A percentile compares a stretch with the other conserved stretches of the same genome.
These are phyloP conservation scores for Etheostoma cragini DNA, from an alignment of 2,113 vertebrate species.

Conservation along the genomic window DNA sequence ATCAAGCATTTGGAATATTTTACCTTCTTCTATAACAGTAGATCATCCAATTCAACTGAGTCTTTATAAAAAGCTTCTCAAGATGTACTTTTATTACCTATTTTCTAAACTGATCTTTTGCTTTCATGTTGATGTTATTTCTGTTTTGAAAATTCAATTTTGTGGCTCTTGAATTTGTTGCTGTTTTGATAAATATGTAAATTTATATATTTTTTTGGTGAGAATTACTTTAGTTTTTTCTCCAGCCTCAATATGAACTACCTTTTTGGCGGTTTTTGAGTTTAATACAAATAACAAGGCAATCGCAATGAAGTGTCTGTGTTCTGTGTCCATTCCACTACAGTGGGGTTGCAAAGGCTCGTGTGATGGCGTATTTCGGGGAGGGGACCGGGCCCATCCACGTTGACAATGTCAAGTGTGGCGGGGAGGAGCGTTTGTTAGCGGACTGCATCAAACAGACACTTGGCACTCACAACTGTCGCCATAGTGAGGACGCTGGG, in stretches of 20 bases:
- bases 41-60: background rate
- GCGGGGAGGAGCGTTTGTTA: slow-evolving; percentile 88
- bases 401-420: slow-evolving; percentile 92
- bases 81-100: background rate
- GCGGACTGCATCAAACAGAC: slow-evolving; percentile 94
- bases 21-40: background rate
- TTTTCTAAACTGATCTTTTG: background rate
- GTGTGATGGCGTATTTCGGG: slow-evolving; percentile 96
- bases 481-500: slow-evolving; percentile 95
- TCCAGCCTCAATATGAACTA: background rate
- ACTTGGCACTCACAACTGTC: slow-evolving; percentile 93
- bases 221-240: background rate
- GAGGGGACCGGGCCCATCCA: slow-evolving; percentile 95
- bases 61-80: background rate
- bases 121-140: background rate
- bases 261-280: background rate
- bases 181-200: too few species aligned
- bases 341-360: slow-evolving; percentile 91
- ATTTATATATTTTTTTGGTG: background rate
- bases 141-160: background rate
- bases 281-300: background rate
- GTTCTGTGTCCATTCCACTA: background rate
- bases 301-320: background rate
- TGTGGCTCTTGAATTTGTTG: background rate
- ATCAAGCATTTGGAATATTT: background rate